These are phyloP conservation scores for Adrianichthys oophorus DNA, from an alignment of 2,797 vertebrate species.

Conservation along the genomic window DNA sequence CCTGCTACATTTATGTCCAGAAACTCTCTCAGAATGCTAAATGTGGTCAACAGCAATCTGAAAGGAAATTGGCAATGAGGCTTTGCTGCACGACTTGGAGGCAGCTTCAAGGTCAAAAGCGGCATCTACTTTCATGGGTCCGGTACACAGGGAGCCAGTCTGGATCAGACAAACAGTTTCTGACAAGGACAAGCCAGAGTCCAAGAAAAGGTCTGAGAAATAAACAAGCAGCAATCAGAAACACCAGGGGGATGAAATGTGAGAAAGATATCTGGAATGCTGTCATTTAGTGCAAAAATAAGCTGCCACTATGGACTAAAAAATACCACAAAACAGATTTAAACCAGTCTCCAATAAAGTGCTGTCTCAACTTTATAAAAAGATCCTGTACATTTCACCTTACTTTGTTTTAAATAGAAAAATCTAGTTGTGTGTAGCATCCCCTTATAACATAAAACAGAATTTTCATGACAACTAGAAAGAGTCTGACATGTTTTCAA, in stretches of 20 bases:
- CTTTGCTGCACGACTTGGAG: conserved; percentile 2
- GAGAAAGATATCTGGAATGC: not conserved
- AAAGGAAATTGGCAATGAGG: conserved; percentile 1
- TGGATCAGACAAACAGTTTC: conserved; percentile 8
- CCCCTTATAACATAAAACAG: too few species aligned
- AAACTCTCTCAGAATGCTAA: conserved; percentile 4
- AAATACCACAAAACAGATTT: not conserved
- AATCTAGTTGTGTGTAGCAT: too few species aligned
- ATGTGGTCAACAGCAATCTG: not conserved
- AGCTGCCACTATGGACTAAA: not conserved
- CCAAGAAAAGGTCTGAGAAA: not conserved
- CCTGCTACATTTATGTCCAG: conserved; percentile 4
- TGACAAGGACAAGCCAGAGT: conserved; percentile 1
- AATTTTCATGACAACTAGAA: too few species aligned
- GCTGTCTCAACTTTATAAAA: too few species aligned
- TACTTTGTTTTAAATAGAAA: too few species aligned
- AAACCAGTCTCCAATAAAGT: not conserved
- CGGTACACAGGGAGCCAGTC: conserved; percentile 1
- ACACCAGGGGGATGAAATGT: not conserved
- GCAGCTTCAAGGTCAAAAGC: conserved; percentile 5
- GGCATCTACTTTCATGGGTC: conserved; percentile 1
- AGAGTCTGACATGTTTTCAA: too few species aligned
- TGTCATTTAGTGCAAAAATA: not conserved
- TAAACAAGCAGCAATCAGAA: not conserved
- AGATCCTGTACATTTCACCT: too few species aligned